Conservation (phyloP, 1,140 invertebrate genomes). For the Papilio xuthus region DNA sequence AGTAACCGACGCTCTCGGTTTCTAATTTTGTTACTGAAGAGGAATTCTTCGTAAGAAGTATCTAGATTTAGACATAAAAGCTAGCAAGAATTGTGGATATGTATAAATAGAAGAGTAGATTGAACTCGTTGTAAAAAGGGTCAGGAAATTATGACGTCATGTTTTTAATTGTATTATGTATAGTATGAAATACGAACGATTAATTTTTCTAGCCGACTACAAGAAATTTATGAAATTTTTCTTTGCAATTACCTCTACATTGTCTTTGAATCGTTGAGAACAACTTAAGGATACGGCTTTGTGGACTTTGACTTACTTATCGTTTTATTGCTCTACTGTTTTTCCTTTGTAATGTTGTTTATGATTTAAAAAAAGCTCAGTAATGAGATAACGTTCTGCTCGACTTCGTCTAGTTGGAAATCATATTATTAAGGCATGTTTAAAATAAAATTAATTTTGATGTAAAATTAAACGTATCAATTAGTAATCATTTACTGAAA, state of each 20-base stretch:
- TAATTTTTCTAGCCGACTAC: not conserved
- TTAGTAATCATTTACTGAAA: no score
- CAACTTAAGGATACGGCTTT: not conserved
- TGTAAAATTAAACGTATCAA: no score
- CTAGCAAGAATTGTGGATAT: no score
- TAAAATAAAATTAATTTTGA: not conserved
- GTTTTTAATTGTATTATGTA: not conserved
- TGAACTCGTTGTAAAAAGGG: no score
- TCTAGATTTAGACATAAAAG: no score
- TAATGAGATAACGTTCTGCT: not conserved
- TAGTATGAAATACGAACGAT: not conserved
- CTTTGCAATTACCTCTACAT: not conserved
- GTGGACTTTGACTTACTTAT: not conserved
- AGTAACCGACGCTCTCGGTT: no score
- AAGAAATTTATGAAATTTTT: not conserved
- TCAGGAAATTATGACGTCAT: no score
- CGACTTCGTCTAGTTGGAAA: not conserved
- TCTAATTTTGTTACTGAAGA: no score
- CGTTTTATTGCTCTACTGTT: conserved; percentile 1
- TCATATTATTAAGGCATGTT: not conserved
- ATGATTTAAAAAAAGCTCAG: not conserved
- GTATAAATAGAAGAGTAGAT: no score
- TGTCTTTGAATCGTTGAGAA: not conserved
- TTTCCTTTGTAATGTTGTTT: conserved; percentile 2
- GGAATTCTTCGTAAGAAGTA: no score